phyloP scores from a whole-genome alignment of 2,797 vertebrate species.

The Tenualosa ilisha region DNA sequence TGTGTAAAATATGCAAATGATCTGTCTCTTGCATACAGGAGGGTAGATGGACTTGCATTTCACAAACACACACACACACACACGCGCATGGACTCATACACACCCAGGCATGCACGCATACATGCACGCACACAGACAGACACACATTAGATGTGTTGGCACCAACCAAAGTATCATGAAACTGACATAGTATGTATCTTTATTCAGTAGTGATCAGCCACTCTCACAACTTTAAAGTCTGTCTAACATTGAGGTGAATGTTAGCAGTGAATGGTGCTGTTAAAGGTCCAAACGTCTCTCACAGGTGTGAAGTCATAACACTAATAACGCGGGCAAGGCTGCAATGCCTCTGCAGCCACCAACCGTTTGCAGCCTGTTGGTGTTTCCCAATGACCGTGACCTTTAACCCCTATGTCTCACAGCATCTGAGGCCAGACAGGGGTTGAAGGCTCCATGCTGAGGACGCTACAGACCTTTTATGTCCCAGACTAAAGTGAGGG shows the following conservation, averaged over 20 bases:
- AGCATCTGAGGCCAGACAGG: conserved; percentile 48
- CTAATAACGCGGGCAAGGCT: neutral
- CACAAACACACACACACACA: neutral
- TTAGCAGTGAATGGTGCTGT: conserved; percentile 11
- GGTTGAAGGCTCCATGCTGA: conserved; percentile 56
- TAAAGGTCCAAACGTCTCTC: conserved; percentile 16
- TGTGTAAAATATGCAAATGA: conserved; percentile 52
- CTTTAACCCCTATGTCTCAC: conserved; percentile 57
- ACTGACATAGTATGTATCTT: neutral
- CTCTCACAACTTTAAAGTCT: neutral
- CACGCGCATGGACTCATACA: neutral
- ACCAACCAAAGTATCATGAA: neutral
- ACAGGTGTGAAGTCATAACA: conserved; percentile 35
- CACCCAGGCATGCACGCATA: neutral
- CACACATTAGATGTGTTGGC: neutral
- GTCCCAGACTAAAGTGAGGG: conserved; percentile 52
- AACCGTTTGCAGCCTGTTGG: conserved; percentile 44
- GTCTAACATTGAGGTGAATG: neutral
- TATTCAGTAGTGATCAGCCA: neutral
- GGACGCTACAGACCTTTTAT: conserved; percentile 61
- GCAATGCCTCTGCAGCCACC: conserved; percentile 47
- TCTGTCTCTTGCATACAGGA: conserved; percentile 41
- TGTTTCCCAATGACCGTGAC: conserved; percentile 51
- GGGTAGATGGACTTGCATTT: too few relatives aligned
- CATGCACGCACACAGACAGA: conserved; percentile 11